Conservation (phyloP, 1,140 invertebrate genomes). For the Diorhabda sublineata region DNA sequence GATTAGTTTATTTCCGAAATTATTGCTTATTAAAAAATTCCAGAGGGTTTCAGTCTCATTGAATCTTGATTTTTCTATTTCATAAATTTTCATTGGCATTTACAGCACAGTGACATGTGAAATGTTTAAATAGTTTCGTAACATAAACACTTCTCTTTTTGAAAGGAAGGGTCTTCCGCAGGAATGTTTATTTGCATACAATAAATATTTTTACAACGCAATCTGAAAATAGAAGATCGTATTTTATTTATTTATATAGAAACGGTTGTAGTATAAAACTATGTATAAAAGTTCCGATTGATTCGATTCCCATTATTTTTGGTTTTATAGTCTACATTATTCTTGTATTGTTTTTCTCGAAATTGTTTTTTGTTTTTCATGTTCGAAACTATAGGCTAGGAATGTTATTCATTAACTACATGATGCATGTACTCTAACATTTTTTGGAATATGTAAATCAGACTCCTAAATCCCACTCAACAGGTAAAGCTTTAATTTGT, state of each 20-base stretch:
- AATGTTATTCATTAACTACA: no score
- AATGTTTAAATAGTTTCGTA: conserved; percentile 10
- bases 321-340: no score
- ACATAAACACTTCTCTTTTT: conserved; percentile 6
- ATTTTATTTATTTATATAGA: neutral
- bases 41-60: neutral
- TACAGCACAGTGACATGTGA: conserved; percentile 11
- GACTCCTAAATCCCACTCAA: no score
- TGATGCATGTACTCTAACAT: no score
- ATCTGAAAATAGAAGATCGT: conserved; percentile 16
- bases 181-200: conserved; percentile 10
- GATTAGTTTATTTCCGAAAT: neutral
- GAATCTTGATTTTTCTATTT: neutral
- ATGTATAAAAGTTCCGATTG: no score
- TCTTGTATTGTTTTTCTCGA: no score
- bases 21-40: neutral
- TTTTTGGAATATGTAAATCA: no score
- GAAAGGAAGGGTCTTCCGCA: neutral
- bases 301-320: no score
- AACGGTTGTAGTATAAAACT: neutral
- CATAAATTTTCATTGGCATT: neutral
- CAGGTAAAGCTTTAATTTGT: no score
- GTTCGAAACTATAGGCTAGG: no score
- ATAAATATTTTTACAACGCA: conserved; percentile 7
- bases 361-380: no score